These are phyloP conservation scores for Casuarius casuarius DNA, from an alignment of 2,113 vertebrate genomes.

Conservation along the genomic window DNA sequence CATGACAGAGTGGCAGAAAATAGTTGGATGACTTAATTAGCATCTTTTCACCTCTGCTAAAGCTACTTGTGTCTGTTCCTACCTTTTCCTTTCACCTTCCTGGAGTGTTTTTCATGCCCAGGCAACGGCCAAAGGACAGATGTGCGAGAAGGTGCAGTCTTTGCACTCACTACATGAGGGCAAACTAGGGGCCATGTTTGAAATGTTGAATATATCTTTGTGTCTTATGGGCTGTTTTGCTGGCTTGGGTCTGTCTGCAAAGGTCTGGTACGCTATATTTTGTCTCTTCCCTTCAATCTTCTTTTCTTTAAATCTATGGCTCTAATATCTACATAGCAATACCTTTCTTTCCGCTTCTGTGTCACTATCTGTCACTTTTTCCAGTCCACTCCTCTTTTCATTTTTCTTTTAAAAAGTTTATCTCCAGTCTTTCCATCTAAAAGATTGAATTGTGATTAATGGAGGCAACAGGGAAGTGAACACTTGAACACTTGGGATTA, in stretches of 20 bases:
- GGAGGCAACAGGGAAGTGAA: neutral
- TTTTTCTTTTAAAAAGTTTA: neutral
- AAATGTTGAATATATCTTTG: neutral
- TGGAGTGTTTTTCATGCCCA: neutral
- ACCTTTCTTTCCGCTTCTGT: neutral
- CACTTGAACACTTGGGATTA: neutral
- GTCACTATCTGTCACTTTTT: neutral
- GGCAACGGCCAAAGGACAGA: neutral
- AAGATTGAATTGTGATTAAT: neutral
- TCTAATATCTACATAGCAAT: neutral
- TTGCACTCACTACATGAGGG: neutral
- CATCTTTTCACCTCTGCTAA: neutral
- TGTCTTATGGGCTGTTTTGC: neutral
- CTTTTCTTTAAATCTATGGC: neutral
- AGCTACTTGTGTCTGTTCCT: neutral
- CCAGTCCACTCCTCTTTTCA: neutral
- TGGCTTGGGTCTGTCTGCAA: neutral
- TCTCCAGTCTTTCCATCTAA: neutral
- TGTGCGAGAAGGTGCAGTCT: neutral
- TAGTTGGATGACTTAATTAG: neutral
- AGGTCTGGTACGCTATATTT: neutral
- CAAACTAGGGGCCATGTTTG: neutral
- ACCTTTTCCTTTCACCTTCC: neutral
- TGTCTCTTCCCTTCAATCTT: neutral
- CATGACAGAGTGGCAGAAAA: neutral